Conservation (phyloP, 2,797 vertebrate genomes). For the Betta splendens region DNA sequence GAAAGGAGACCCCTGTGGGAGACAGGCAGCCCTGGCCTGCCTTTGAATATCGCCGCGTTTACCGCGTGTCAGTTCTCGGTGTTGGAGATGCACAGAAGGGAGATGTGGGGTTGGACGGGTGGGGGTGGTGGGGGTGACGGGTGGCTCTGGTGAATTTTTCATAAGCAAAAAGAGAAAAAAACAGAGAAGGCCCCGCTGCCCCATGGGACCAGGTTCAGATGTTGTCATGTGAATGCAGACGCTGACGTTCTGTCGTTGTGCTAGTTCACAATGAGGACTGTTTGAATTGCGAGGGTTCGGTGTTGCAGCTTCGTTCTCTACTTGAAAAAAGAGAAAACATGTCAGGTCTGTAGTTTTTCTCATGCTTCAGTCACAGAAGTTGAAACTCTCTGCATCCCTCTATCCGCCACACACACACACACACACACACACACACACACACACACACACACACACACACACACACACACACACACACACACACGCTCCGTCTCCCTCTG, state of each 20-base stretch:
- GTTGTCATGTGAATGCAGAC: slow-evolving; percentile 40
- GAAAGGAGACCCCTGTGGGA: slow-evolving; percentile 71
- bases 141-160: slow-evolving; percentile 64
- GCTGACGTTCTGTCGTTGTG: slow-evolving; percentile 26
- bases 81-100: slow-evolving; percentile 57
- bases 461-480: slow-evolving; percentile 10
- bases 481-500: slow-evolving; percentile 46
- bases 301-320: slow-evolving; percentile 10
- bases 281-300: slow-evolving; percentile 32
- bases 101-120: slow-evolving; percentile 8
- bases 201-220: slow-evolving; percentile 42
- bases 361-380: slow-evolving; percentile 48
- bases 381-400: slow-evolving; percentile 31
- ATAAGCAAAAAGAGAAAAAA: slow-evolving; percentile 45
- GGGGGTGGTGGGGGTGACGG: slow-evolving; percentile 22
- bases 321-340: slow-evolving; percentile 19
- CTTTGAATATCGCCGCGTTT: slow-evolving; percentile 77
- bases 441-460: slow-evolving; percentile 2
- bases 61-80: slow-evolving; percentile 67
- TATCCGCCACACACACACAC: slow-evolving; percentile 12
- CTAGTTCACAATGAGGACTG: slow-evolving; percentile 19
- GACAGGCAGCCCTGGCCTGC: slow-evolving; percentile 55
- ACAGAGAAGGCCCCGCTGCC: slow-evolving; percentile 15
- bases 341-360: slow-evolving; percentile 40
- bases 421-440: slow-evolving; percentile 1